Evolutionary conservation across 2,113 vertebrate genomes (phyloP).

Genomic region (Sigmodon hispidus): DNA sequence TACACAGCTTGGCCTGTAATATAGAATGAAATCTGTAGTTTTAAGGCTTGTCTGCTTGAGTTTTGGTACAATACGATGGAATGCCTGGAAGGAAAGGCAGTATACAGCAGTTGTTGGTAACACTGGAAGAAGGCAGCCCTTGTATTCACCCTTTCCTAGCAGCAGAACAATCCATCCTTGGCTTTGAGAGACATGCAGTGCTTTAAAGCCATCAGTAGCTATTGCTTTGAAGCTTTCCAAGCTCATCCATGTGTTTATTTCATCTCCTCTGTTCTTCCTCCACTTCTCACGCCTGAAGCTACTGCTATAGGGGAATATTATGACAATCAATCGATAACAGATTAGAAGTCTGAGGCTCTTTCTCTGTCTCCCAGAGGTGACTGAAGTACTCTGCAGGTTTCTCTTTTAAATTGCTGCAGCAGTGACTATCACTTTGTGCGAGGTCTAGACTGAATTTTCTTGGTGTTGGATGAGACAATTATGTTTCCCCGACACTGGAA

Average conservation of each 20-base stretch:
- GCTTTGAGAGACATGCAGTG: neutral
- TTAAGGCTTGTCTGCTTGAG: conserved; percentile 1
- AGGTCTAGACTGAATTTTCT: neutral
- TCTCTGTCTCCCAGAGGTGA: conserved; percentile 76
- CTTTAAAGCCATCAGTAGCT: neutral
- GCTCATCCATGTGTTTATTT: conserved; percentile 13
- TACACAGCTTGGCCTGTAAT: neutral
- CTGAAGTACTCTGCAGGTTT: conserved; percentile 59
- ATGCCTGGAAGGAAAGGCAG: neutral
- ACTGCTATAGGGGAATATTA: conserved; percentile 77
- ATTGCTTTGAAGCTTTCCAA: conserved; percentile 11
- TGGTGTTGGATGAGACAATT: neutral
- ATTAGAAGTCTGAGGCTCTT: conserved; percentile 77
- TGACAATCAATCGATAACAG: conserved; percentile 76
- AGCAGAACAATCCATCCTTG: neutral
- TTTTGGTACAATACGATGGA: neutral
- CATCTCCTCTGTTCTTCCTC: neutral
- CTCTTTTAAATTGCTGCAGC: neutral
- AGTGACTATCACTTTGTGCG: neutral
- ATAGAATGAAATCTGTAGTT: neutral
- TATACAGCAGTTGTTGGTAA: neutral
- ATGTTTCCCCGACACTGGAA: neutral
- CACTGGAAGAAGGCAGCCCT: neutral
- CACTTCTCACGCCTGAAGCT: conserved; percentile 51
- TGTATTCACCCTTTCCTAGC: neutral